Base-by-base conservation (phyloP, 2,113 vertebrate species). In the Takifugu flavidus region DNA sequence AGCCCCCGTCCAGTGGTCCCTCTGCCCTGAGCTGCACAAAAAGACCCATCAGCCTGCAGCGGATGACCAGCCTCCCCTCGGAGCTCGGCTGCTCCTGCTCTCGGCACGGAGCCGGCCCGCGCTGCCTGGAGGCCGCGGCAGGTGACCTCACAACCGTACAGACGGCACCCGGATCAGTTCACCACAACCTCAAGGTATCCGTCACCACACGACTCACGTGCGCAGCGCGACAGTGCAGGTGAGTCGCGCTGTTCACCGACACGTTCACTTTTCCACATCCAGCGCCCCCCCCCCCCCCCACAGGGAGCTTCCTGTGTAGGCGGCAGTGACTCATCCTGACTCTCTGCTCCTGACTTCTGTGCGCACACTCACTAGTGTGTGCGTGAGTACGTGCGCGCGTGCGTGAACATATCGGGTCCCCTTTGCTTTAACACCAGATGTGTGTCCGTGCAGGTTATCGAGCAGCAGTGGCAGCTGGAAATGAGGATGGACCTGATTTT, bases 301-400 rank as follows among this genome's bases (percentile, higher is more conserved):
- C 69, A 69, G 45, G 62, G 13, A 78, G 82, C 86, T 84, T 85
- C 78, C 81, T 87, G 85, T 87, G 83, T 87, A 77, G 84, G 80
- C 77, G 83, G 84, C 56, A 79, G 80, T 88, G 87, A 89, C 83
- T 88, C 87, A 88, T 88, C 80, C 82, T 75, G 73, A 72, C 84
- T 88, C 77, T 74, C 66, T 72, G 64, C 74, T 81, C 60, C 71
- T 58, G 51, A 61, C 78, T 13, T 60, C 43, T 57, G 59, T 7
- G 57, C 49, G 61, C 50, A 59, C 15, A 51, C 13, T 49, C 56
- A 45, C 13, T 52, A 50, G 55, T 45, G 47, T 31, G 53, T 13
- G 28, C 56, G 61, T 45, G 58, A 42, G 63, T 12, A 55, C 64
- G 58, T 11, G n/a, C 46, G 59, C n/a, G 14, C 61, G 72, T 58